Percentiles rank a stretch among this genome's conserved stretches.
Evolutionary conservation across 2,113 vertebrate genomes (phyloP).

Genomic region (Zosterops pallidus): DNA sequence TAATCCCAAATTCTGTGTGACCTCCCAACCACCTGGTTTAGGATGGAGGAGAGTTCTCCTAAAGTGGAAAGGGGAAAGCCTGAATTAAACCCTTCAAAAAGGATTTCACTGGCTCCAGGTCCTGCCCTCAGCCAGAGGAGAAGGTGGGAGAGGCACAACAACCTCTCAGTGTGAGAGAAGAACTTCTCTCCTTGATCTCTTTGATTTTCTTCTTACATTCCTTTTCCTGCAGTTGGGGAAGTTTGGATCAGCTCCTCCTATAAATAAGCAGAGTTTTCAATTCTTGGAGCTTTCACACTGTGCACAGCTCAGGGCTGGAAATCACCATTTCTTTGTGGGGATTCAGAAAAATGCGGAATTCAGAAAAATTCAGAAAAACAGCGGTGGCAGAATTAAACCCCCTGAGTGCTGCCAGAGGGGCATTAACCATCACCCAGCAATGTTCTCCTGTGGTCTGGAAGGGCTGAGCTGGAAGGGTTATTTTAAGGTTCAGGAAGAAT

Average conservation of each 20-base stretch:
- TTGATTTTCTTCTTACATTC: background rate
- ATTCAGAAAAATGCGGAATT: background rate
- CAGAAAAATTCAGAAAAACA: background rate
- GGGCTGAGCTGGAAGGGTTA: background rate
- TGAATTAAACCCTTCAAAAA: background rate
- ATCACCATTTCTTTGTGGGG: background rate
- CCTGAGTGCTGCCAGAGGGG: background rate
- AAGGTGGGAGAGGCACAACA: background rate
- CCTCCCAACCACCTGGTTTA: background rate
- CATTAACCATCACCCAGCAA: background rate
- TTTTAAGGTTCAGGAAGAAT: background rate
- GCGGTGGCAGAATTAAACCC: background rate
- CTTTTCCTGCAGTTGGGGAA: background rate
- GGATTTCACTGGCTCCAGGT: background rate
- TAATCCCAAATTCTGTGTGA: background rate
- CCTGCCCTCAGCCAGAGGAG: background rate
- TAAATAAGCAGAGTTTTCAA: background rate
- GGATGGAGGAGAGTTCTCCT: background rate
- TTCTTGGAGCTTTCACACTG: background rate
- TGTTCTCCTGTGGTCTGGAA: background rate
- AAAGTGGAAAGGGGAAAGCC: background rate
- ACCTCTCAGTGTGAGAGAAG: background rate
- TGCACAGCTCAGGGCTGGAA: background rate
- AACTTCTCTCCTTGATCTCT: background rate
- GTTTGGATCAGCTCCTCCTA: background rate